Evolutionary conservation across 2,797 vertebrate species (phyloP).

Genomic region (Danio choprae): DNA sequence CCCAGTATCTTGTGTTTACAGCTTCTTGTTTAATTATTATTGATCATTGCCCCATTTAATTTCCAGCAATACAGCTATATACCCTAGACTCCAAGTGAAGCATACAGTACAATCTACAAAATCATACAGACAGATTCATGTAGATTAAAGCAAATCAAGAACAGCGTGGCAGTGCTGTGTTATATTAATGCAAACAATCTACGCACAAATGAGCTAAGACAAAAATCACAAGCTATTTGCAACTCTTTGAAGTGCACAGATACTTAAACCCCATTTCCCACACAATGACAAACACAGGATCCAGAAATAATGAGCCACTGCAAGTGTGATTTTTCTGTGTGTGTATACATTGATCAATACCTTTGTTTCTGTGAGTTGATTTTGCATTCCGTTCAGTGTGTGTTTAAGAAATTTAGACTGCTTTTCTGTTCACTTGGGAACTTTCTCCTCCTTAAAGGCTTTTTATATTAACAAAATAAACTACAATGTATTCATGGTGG

Average conservation of each 20-base stretch:
- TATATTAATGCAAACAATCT: background rate
- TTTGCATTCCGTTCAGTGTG: conserved; percentile 18
- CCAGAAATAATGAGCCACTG: conserved; percentile 11
- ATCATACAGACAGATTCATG: background rate
- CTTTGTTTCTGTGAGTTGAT: conserved; percentile 5
- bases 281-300: conserved; percentile 17
- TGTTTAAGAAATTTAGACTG: conserved; percentile 8
- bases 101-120: background rate
- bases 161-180: background rate
- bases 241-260: conserved; percentile 15
- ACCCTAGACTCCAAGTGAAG: background rate
- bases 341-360: conserved; percentile 5
- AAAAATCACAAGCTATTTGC: conserved; percentile 15
- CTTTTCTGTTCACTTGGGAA: conserved; percentile 18
- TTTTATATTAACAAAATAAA: conserved; percentile 51
- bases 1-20: background rate
- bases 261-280: conserved; percentile 15
- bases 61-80: background rate
- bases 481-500: conserved; percentile 16
- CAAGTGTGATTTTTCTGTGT: background rate
- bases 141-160: background rate
- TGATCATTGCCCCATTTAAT: background rate
- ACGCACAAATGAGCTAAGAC: conserved; percentile 9
- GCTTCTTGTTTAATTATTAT: background rate
- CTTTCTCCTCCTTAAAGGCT: conserved; percentile 18